A percentile compares a stretch with the other conserved stretches of the same genome.
phyloP scores from a whole-genome alignment of 2,797 vertebrate species.

The Anguilla megastoma region DNA sequence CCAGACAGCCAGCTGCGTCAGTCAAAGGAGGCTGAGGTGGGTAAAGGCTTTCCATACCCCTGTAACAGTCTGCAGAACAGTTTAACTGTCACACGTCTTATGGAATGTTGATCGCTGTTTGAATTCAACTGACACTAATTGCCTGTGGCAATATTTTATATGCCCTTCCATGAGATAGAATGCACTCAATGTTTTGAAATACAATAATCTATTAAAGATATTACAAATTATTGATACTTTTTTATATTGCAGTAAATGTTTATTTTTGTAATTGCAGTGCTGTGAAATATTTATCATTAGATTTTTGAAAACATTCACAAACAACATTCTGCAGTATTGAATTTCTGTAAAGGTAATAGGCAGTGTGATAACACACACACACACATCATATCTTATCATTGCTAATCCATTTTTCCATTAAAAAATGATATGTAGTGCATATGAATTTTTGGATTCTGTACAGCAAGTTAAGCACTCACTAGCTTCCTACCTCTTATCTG shows the following conservation, averaged over 20 bases:
- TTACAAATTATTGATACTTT: background rate
- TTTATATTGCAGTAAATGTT: background rate
- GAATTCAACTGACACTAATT: too few relatives aligned
- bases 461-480: background rate
- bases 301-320: background rate
- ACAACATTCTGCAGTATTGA: background rate
- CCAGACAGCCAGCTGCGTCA: conserved; percentile 88
- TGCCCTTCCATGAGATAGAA: too few relatives aligned
- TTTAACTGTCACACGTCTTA: too few relatives aligned
- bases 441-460: background rate
- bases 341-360: background rate
- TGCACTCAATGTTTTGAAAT: too few relatives aligned
- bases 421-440: background rate
- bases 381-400: background rate
- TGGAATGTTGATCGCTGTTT: too few relatives aligned
- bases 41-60: background rate
- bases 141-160: too few relatives aligned
- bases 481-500: background rate
- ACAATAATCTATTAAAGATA: too few relatives aligned
- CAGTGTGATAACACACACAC: too few relatives aligned
- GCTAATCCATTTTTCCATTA: background rate
- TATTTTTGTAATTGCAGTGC: background rate
- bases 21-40: conserved; percentile 91
- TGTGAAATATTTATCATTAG: background rate
- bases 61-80: background rate